Conservation (phyloP, 2,113 vertebrate species). For the Verasper variegatus region DNA sequence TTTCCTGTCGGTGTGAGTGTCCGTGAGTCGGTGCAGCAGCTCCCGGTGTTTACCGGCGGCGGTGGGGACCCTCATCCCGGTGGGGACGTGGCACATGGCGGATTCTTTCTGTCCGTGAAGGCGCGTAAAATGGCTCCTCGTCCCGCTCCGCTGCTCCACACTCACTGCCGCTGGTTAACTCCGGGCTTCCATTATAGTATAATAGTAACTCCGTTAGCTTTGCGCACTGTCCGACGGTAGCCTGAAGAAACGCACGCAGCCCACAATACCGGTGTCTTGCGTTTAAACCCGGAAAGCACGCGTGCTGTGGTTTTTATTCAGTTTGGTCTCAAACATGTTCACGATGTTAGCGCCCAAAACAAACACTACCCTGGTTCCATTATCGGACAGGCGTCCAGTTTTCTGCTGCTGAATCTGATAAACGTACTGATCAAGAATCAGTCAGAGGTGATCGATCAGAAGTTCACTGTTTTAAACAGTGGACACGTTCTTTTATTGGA, state of each 20-base stretch:
- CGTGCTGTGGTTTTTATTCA: background rate
- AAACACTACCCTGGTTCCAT: background rate
- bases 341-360: background rate
- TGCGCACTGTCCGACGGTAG: background rate
- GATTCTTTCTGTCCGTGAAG: constrained; percentile 62
- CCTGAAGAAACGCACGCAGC: rapidly evolving
- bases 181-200: constrained; percentile 58
- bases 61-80: background rate
- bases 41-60: background rate
- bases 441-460: too few species aligned
- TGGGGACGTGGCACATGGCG: constrained; percentile 69
- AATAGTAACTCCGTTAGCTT: background rate
- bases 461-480: too few species aligned
- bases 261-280: background rate
- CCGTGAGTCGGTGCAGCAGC: background rate
- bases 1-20: constrained; percentile 76
- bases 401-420: too few species aligned
- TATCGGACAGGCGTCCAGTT: background rate
- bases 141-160: constrained; percentile 17
- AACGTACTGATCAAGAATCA: too few species aligned
- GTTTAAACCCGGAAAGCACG: background rate
- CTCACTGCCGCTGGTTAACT: rapidly evolving
- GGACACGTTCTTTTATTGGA: too few species aligned
- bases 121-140: constrained; percentile 80
- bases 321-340: background rate